These are phyloP conservation scores for Lithosia quadra DNA, from an alignment of 2,888 invertebrate genomes.

Conservation along the genomic window DNA sequence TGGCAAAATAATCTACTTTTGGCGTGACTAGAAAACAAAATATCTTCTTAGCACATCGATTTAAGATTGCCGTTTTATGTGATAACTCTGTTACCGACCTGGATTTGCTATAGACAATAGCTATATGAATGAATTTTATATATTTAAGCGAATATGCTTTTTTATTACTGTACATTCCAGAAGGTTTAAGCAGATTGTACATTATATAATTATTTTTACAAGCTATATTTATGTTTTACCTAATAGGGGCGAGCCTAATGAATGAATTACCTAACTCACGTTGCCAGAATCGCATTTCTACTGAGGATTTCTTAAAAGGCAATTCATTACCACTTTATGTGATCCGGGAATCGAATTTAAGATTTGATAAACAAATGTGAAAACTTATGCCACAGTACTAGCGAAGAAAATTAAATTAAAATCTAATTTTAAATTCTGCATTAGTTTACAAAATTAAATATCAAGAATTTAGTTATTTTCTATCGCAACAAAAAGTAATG, in stretches of 20 bases:
- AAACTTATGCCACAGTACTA: not conserved
- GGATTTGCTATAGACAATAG: not conserved
- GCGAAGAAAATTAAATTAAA: not conserved
- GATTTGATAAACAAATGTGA: not conserved
- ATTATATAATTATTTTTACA: not conserved
- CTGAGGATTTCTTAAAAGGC: not conserved
- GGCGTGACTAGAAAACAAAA: not conserved
- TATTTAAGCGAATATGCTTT: not conserved
- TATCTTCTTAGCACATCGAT: too few species aligned
- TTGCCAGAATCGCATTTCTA: not conserved
- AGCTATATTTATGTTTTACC: not conserved
- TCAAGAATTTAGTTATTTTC: not conserved
- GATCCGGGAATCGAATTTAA: too few species aligned
- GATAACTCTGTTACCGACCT: too few species aligned
- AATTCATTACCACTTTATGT: too few species aligned
- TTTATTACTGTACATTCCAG: not conserved
- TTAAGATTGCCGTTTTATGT: too few species aligned
- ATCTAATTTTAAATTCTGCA: too few species aligned
- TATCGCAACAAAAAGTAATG: too few species aligned
- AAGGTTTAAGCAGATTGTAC: not conserved
- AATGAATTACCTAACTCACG: not conserved
- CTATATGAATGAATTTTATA: not conserved
- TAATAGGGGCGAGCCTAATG: too few species aligned
- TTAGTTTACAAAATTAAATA: too few species aligned
- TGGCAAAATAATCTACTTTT: not conserved